Evolutionary conservation across 2,888 invertebrate species (phyloP).

Genomic region (Nemotelus pantherinus): DNA sequence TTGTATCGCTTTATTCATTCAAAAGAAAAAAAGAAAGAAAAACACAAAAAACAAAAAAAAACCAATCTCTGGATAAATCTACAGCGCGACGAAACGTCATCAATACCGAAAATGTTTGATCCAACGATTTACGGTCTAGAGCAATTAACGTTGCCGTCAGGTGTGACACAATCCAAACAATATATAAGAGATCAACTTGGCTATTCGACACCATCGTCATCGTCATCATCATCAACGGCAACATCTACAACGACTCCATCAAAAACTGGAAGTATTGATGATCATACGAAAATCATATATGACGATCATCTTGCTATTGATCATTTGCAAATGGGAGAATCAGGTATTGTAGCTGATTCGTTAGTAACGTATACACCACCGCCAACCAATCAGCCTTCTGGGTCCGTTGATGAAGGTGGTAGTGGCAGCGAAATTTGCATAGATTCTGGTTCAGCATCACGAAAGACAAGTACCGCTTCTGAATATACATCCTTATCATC

Average conservation of each 20-base stretch:
- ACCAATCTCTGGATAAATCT: neutral
- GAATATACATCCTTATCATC: constrained; percentile 64
- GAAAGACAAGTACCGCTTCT: constrained; percentile 70
- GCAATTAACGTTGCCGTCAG: constrained; percentile 48
- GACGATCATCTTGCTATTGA: constrained; percentile 41
- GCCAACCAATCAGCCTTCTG: constrained; percentile 50
- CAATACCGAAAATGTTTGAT: constrained; percentile 63
- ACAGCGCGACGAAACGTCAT: constrained; percentile 64
- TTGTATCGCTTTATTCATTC: too few species aligned
- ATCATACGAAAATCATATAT: constrained; percentile 40
- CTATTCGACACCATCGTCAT: constrained; percentile 4
- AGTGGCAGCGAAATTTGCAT: constrained; percentile 53
- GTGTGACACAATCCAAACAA: constrained; percentile 1
- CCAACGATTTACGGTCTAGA: constrained; percentile 58
- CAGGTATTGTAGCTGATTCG: constrained; percentile 23
- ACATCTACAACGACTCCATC: constrained; percentile 44
- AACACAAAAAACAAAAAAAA: too few species aligned
- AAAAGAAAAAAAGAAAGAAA: too few species aligned
- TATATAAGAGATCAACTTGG: constrained; percentile 17
- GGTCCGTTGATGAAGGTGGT: constrained; percentile 13
- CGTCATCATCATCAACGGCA: constrained; percentile 35
- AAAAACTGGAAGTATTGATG: constrained; percentile 48
- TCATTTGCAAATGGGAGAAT: constrained; percentile 47
- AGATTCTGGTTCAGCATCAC: constrained; percentile 62
- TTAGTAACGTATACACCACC: constrained; percentile 47